These are phyloP conservation scores for Cephus sareptanus DNA, from an alignment of 2,888 invertebrate genomes.

Conservation along the genomic window DNA sequence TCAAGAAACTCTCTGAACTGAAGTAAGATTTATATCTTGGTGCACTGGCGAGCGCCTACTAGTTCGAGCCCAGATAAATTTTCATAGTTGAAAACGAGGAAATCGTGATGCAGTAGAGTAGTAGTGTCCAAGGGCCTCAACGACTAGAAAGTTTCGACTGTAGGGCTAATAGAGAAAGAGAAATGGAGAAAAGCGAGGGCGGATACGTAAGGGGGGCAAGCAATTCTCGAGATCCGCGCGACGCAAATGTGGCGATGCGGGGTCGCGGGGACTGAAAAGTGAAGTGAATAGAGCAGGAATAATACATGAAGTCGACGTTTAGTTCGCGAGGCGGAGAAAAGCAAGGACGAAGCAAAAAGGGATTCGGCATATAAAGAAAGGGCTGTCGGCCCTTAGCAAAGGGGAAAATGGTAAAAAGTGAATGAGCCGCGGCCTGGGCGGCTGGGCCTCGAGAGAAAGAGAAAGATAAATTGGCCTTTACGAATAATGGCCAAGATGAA, in stretches of 20 bases:
- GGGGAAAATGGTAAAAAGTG: conserved; percentile 30
- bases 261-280: conserved; percentile 13
- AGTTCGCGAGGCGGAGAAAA: background rate
- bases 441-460: background rate
- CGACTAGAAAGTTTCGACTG: too few species aligned
- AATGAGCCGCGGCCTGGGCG: conserved; percentile 19
- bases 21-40: too few species aligned
- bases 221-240: too few species aligned
- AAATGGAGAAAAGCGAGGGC: background rate
- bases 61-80: too few species aligned
- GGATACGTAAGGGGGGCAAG: background rate
- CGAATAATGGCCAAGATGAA: conserved; percentile 34
- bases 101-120: too few species aligned
- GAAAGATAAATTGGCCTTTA: conserved; percentile 22
- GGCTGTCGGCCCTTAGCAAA: conserved; percentile 17
- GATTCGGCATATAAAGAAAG: conserved; percentile 15
- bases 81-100: background rate
- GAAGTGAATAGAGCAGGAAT: conserved; percentile 10
- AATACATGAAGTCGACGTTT: conserved; percentile 15
- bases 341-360: background rate
- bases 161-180: background rate
- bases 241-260: too few species aligned
- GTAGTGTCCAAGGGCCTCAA: too few species aligned
- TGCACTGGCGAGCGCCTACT: too few species aligned
- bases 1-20: too few species aligned